Evolutionary conservation across 2,888 invertebrate species (phyloP).

Genomic region (Sthenelais limicola): DNA sequence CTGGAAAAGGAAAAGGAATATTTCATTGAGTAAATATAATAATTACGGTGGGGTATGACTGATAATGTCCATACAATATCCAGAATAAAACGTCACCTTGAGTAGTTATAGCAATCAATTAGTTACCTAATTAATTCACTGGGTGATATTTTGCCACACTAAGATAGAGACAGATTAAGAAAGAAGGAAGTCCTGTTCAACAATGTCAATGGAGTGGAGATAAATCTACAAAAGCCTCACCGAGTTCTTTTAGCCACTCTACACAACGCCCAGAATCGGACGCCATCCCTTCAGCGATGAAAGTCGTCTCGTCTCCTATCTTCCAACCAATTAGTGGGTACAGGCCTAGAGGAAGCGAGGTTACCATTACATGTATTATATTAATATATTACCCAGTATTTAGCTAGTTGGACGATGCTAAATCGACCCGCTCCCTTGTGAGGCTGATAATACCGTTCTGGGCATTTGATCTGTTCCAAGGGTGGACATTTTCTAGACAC

Average conservation of each 20-base stretch:
- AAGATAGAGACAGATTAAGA: not conserved
- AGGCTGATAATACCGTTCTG: no score
- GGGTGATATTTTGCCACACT: not conserved
- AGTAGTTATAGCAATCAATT: not conserved
- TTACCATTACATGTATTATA: no score
- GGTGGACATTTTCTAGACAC: no score
- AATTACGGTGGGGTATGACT: no score
- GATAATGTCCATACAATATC: no score
- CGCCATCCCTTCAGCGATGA: conserved; percentile 88
- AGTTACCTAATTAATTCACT: not conserved
- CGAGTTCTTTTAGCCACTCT: conserved; percentile 80
- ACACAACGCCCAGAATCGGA: conserved; percentile 91
- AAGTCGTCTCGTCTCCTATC: conserved; percentile 76
- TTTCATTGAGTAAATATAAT: no score
- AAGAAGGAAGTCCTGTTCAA: no score
- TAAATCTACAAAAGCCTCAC: conserved; percentile 53
- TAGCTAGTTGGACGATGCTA: no score
- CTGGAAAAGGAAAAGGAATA: conserved; percentile 73
- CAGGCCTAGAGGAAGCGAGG: conserved; percentile 77
- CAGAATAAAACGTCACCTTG: conserved; percentile 17
- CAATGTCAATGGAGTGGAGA: not conserved
- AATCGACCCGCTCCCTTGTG: no score
- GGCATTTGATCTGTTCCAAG: no score
- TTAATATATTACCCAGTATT: no score
- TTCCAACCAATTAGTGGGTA: conserved; percentile 95